Evolutionary conservation across 2,113 vertebrate genomes (phyloP).

Genomic region (Istiophorus platypterus): DNA sequence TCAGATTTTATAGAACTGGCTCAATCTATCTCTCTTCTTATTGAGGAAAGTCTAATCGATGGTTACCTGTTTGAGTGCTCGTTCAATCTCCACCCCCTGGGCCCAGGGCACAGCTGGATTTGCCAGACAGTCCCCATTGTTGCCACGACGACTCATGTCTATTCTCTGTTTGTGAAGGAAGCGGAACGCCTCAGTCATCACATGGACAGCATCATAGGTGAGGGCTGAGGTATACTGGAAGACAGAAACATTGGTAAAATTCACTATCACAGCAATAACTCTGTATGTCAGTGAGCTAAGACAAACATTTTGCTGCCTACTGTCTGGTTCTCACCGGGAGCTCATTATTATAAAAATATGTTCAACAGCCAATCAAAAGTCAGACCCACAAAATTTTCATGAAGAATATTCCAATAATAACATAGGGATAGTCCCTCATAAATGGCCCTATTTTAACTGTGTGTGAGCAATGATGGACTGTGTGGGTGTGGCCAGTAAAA

Average conservation of each 20-base stretch:
- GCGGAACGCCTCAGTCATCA: slow-evolving; percentile 97
- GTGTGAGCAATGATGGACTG: too few relatives aligned
- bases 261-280: background rate
- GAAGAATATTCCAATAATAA: background rate
- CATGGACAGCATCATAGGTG: slow-evolving; percentile 95
- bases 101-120: slow-evolving; percentile 98
- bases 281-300: background rate
- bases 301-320: background rate
- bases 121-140: slow-evolving; percentile 95
- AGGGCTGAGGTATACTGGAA: slow-evolving; percentile 96
- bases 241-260: slow-evolving; percentile 19
- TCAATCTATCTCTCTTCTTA: background rate
- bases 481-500: background rate
- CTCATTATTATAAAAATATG: background rate
- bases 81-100: slow-evolving; percentile 97
- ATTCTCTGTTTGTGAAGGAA: slow-evolving; percentile 97
- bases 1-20: background rate
- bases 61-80: slow-evolving; percentile 94
- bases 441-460: too few relatives aligned
- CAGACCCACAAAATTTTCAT: background rate
- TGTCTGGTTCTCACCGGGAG: background rate
- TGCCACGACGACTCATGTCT: slow-evolving; percentile 95
- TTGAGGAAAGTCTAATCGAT: background rate
- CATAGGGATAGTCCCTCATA: too few relatives aligned
- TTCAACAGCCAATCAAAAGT: background rate